These are phyloP conservation scores for Bombus balteatus DNA, from an alignment of 1,140 invertebrate species.

Conservation along the genomic window DNA sequence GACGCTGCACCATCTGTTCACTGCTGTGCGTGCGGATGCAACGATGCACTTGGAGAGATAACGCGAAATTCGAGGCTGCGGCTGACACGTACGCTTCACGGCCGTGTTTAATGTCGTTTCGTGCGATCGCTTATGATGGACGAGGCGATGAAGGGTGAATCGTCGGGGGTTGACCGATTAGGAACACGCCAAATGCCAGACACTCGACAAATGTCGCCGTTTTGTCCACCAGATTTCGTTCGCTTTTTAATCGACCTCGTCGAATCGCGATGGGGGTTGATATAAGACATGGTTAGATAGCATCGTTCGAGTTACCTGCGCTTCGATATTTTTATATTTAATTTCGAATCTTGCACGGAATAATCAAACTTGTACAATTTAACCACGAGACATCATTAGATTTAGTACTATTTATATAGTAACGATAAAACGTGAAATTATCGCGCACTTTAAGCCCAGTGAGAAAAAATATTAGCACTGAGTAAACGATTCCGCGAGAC, in stretches of 20 bases:
- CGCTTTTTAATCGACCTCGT: background rate
- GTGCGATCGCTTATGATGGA: constrained; percentile 41
- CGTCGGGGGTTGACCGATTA: constrained; percentile 37
- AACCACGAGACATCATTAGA: too few species aligned
- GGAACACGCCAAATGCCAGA: constrained; percentile 40
- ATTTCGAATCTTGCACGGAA: too few species aligned
- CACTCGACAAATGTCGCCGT: constrained; percentile 21
- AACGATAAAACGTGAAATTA: too few species aligned
- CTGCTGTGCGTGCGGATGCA: constrained; percentile 28
- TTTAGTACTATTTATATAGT: too few species aligned
- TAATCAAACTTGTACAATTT: too few species aligned
- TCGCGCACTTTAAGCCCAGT: too few species aligned
- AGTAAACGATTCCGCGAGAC: too few species aligned
- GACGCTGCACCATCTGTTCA: constrained; percentile 78
- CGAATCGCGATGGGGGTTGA: background rate
- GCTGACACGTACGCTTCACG: constrained; percentile 8
- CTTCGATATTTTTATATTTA: too few species aligned
- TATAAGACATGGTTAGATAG: too few species aligned
- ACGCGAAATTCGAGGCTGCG: constrained; percentile 43
- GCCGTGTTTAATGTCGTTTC: constrained; percentile 37
- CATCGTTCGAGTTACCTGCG: too few species aligned
- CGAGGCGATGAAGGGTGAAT: constrained; percentile 50
- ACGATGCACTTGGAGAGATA: constrained; percentile 60
- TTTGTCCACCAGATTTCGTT: constrained; percentile 7
- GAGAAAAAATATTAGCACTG: too few species aligned